Base-by-base conservation (phyloP, 2,888 invertebrate genomes). In the Microchrysa polita region DNA sequence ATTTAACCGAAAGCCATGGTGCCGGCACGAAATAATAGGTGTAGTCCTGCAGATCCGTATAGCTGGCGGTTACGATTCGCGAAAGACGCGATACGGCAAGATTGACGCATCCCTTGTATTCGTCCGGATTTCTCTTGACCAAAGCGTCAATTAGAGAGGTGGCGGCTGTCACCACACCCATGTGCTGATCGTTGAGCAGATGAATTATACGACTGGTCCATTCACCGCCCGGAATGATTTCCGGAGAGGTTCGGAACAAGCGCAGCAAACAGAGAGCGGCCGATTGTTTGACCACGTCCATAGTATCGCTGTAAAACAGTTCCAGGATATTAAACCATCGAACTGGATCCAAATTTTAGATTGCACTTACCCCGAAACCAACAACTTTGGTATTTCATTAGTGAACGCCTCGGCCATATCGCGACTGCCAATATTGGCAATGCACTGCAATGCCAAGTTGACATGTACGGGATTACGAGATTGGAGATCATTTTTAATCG, bases 331-430 rank as follows among this genome's bases (percentile, higher is more conserved):
- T 27, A 40, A 76, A 23, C 12, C 48, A 12, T 7, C 48, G 42
- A 57, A 72, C 27, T 10, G 12, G 23, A 73, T 42, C 67, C 48
- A 40, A 44, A 55, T 20, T 9, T 10, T 5, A 22, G 9, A 69
- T 67, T 82, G 87, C 83, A 12, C 78, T 79, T 86, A 93, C 93
- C 97, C 98, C 75, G 98, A 98, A 48, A 99, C 98, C 77, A 99
- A 90, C 72, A 99, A 88, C 85, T 97, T 98, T 76, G 99, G 99
- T 83, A 99, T 97, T 85, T 99, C 99, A 80, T 93, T 94, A 72
- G 96, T 95, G 86, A 99, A 98, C 60, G 97, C 97, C 85, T 99
- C 98, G n/a, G 98, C 98, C 99, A 99, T 99, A 84, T 99, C 99
- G 81, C 95, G 93, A 84, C 97, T 97, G 74, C 99, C 99, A 85